phyloP scores from a whole-genome alignment of 2,888 invertebrate genomes.

The Parochlus steinenii region DNA sequence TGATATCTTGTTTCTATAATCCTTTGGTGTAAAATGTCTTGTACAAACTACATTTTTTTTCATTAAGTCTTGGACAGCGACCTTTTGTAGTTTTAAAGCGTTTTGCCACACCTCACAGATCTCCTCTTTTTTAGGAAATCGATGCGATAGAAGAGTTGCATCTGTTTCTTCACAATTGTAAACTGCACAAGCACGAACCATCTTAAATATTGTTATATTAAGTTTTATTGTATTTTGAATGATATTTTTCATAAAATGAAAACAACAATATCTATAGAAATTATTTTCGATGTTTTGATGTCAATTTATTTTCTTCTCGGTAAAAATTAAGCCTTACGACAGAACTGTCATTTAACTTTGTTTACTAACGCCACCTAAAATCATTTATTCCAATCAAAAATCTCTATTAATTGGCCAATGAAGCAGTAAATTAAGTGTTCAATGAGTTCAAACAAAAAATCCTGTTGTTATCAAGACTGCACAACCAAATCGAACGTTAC shows the following conservation, averaged over 20 bases:
- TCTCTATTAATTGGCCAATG: too few relatives aligned
- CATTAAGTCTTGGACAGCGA: neutral
- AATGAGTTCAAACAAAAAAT: neutral
- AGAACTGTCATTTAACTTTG: too few relatives aligned
- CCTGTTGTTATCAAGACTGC: slow-evolving; percentile 6
- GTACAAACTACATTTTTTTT: slow-evolving; percentile 8
- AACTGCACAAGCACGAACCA: slow-evolving; percentile 7
- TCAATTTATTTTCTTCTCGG: too few relatives aligned
- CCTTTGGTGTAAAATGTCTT: neutral
- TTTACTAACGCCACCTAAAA: too few relatives aligned
- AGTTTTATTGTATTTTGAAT: neutral
- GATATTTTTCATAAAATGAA: neutral
- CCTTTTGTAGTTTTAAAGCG: neutral
- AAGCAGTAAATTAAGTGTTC: too few relatives aligned
- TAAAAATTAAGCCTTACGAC: too few relatives aligned
- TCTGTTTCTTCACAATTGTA: slow-evolving; percentile 1
- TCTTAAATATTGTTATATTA: too few relatives aligned
- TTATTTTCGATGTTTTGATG: too few relatives aligned
- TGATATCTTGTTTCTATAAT: slow-evolving; percentile 6
- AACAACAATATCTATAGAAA: too few relatives aligned
- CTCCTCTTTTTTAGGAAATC: slow-evolving; percentile 4
- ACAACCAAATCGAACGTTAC: slow-evolving; percentile 1
- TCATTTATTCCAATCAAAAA: too few relatives aligned
- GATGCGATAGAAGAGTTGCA: slow-evolving; percentile 5
- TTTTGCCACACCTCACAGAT: slow-evolving; percentile 1